Evolutionary conservation across 2,797 vertebrate genomes (phyloP), one percentile per base, ranked within the genome.

Genomic region (Xiphorhynchus erythropygius): DNA sequence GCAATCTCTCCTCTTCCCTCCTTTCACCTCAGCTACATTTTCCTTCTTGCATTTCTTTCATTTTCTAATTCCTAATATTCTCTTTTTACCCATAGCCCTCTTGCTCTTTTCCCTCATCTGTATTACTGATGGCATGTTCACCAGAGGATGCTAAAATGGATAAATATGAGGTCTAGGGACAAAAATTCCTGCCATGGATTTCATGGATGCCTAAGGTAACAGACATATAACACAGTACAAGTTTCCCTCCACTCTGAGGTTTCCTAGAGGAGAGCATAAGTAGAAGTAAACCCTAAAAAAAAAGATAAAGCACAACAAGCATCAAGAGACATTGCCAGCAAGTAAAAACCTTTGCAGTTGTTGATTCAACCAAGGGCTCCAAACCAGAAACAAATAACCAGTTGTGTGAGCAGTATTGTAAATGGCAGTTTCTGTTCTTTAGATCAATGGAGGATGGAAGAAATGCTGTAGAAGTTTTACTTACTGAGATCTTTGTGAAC

Each of bases 401-500:
- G 3, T 4, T 80, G 33, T 24, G 18, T 42, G 6, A 68, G 12
- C 24, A 67, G 19, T 41, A 24, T 3, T 50, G 33, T 49, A 90
- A 82, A 80, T 11, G 15, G 37, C 27, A 41, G 18, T n/a, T 64
- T 63, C 17, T 52, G 53, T 62, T 71, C 41, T 77, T 56, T 47
- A 63, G 12, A 15, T 41, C 21, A 46, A 6, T 18, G 35, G 19
- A 73, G 42, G 52, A 19, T 22, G 23, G 42, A 65, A 57, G 32
- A 81, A 68, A 44, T 30, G 22, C 32, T 46, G 50, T 22, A 21
- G 7, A 78, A 65, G 25, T 23, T 46, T 28, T 67, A 98, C 99
- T 99, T 97, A 99, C 99, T 22, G 99, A 99, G 97, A 99, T 99
- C 96, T 98, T 99, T 86, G 99, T 99, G 97, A 98, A 98, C 86